Evolutionary conservation across 2,888 invertebrate species (phyloP).

Genomic region (Andrena camellia): DNA sequence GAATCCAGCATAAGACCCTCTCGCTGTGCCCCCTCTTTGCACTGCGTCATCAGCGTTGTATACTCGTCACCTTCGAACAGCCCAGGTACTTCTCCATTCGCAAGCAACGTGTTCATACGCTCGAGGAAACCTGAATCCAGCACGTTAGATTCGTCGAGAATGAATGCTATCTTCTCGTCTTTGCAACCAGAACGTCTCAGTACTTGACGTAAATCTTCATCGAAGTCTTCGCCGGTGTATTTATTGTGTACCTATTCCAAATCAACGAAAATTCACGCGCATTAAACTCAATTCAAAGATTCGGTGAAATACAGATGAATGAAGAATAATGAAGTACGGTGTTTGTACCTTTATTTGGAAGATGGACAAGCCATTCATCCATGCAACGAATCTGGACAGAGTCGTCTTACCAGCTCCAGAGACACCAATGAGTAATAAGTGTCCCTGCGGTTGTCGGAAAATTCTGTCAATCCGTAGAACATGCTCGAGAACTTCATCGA

Average conservation of each 20-base stretch:
- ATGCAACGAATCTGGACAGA: conserved; percentile 99
- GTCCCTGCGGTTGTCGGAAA: conserved; percentile 99
- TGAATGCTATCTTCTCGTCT: conserved; percentile 99
- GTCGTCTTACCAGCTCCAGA: conserved; percentile 99
- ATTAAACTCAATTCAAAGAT: background rate
- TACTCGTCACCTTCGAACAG: conserved; percentile 99
- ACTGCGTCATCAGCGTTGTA: conserved; percentile 99
- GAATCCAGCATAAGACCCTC: conserved; percentile 99
- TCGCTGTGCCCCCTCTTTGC: conserved; percentile 99
- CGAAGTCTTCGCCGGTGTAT: conserved; percentile 99
- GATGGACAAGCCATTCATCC: conserved; percentile 99
- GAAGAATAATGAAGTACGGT: background rate
- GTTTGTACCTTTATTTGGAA: conserved; percentile 97
- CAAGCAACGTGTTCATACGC: conserved; percentile 99
- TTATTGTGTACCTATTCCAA: conserved; percentile 95
- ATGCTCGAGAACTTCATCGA: conserved; percentile 99
- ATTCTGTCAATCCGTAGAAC: conserved; percentile 99
- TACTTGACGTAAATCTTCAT: conserved; percentile 97
- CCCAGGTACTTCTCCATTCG: conserved; percentile 99
- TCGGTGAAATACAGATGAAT: background rate
- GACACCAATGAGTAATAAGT: conserved; percentile 98
- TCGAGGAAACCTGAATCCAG: conserved; percentile 99
- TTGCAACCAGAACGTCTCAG: conserved; percentile 95
- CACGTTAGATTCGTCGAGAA: conserved; percentile 99
- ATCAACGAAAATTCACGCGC: background rate